Evolutionary conservation across 2,113 vertebrate species (phyloP).

Genomic region (Oxyura jamaicensis): DNA sequence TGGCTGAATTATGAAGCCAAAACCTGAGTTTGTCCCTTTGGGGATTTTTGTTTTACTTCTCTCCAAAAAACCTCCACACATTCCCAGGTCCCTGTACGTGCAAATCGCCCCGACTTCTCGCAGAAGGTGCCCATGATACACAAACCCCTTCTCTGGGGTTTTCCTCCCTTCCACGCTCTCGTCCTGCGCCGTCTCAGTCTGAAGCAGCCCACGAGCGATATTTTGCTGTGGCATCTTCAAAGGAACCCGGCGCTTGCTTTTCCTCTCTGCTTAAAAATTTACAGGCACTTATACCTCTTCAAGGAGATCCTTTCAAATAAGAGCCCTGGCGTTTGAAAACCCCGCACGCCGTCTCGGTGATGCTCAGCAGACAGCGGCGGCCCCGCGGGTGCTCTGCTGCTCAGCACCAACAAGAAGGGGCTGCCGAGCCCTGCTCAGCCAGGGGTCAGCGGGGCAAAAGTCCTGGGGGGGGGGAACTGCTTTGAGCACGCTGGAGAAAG

Average conservation of each 20-base stretch:
- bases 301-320: slow-evolving; percentile 14
- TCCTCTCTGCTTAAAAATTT: slow-evolving; percentile 37
- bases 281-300: slow-evolving; percentile 34
- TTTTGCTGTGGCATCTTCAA: slow-evolving; percentile 20
- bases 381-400: neutral
- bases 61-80: neutral
- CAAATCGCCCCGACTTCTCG: neutral
- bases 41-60: neutral
- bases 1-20: accelerated
- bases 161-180: neutral
- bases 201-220: neutral
- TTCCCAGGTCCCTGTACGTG: neutral
- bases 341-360: neutral
- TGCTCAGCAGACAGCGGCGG: neutral
- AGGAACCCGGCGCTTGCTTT: neutral
- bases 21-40: neutral
- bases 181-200: neutral
- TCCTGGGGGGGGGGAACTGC: neutral
- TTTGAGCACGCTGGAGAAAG: neutral
- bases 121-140: neutral
- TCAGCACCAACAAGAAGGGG: neutral
- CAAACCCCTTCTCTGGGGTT: slow-evolving; percentile 19
- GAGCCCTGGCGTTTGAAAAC: neutral
- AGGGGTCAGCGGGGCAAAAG: neutral
- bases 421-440: neutral